Conservation (phyloP, 2,113 vertebrate species). For the zebrafish (Danio rerio) region DNA sequence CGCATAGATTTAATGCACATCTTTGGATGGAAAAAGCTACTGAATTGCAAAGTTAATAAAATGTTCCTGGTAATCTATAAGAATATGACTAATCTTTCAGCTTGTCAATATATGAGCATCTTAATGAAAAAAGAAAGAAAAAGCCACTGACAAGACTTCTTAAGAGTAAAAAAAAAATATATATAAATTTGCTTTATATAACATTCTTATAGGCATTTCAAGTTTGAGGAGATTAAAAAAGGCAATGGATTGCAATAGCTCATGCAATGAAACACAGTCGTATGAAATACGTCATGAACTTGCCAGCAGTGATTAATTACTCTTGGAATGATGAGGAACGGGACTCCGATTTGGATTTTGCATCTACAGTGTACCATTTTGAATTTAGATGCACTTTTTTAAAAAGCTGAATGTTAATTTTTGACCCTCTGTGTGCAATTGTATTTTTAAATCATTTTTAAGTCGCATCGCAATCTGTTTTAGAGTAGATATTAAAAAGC, state of each 20-base stretch:
- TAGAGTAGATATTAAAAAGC: constrained; percentile 59
- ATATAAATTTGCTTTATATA: constrained; percentile 14
- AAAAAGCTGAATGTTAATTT: background rate
- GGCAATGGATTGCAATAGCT: constrained; percentile 22
- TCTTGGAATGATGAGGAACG: constrained; percentile 21
- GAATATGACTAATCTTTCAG: background rate
- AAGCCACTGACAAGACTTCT: background rate
- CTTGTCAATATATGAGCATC: background rate
- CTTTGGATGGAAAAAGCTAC: too few species aligned
- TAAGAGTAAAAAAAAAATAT: background rate
- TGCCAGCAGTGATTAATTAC: background rate
- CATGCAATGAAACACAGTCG: constrained; percentile 22
- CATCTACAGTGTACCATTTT: background rate
- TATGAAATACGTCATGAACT: background rate
- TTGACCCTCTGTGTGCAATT: background rate
- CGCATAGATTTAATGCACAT: too few species aligned
- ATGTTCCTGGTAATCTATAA: background rate
- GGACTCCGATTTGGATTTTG: background rate
- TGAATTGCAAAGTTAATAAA: background rate
- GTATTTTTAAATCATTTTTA: constrained; percentile 12
- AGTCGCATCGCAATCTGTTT: constrained; percentile 14
- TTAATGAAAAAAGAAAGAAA: background rate
- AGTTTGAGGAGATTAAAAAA: constrained; percentile 23
- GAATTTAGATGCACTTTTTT: background rate
- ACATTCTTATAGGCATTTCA: constrained; percentile 29